Conservation (phyloP, 2,888 invertebrate species). For the Drosophila algonquin region DNA sequence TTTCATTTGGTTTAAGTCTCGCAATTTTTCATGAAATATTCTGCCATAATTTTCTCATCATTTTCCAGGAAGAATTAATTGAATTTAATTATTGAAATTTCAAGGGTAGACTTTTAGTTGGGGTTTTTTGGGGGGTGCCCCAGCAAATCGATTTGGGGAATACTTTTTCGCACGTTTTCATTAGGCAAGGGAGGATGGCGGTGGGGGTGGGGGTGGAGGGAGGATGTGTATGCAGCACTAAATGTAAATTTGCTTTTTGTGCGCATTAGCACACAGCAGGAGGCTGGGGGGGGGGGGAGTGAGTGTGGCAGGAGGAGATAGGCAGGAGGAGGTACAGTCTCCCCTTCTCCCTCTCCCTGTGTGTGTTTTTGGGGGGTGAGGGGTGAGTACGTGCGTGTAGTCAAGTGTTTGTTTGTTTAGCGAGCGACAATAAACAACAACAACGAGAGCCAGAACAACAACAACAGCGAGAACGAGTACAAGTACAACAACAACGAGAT, state of each 20-base stretch:
- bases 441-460: conserved; percentile 15
- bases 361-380: not conserved
- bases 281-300: not conserved
- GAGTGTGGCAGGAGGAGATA: conserved; percentile 4
- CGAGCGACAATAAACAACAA: conserved; percentile 52
- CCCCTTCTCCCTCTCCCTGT: not conserved
- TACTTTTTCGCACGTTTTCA: conserved; percentile 19
- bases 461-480: conserved; percentile 24
- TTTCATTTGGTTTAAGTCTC: too few relatives aligned
- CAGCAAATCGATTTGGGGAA: conserved; percentile 21
- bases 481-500: conserved; percentile 8
- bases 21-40: too few relatives aligned
- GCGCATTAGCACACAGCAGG: conserved; percentile 35
- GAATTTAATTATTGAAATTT: not conserved
- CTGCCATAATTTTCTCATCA: not conserved
- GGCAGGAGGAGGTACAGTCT: not conserved
- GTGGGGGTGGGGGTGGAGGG: too few relatives aligned
- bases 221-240: conserved; percentile 61
- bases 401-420: conserved; percentile 52
- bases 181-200: conserved; percentile 3
- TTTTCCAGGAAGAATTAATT: not conserved
- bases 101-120: not conserved
- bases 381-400: conserved; percentile 33
- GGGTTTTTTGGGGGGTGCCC: not conserved
- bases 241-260: conserved; percentile 63